Conservation (phyloP, 2,113 vertebrate species). For the Thryonomys swinderianus region DNA sequence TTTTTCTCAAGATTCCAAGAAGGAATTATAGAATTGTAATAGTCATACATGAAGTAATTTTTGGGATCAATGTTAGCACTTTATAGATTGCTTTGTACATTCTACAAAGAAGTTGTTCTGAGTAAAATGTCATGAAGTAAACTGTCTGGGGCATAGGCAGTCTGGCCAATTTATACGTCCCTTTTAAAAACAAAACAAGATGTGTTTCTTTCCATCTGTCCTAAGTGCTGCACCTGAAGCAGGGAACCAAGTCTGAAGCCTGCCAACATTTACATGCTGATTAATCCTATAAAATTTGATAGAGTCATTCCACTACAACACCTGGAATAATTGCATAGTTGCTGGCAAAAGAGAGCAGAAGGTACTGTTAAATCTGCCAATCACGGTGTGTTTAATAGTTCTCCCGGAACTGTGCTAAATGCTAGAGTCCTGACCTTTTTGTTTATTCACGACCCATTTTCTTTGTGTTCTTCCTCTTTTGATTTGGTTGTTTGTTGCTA, state of each 20-base stretch:
- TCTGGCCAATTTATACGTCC: slow-evolving; percentile 71
- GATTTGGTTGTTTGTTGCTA: slow-evolving; percentile 85
- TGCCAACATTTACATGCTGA: slow-evolving; percentile 87
- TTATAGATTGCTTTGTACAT: neutral
- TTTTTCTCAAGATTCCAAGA: slow-evolving; percentile 23
- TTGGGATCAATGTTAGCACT: slow-evolving; percentile 2
- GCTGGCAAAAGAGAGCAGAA: slow-evolving; percentile 86
- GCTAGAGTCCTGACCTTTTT: slow-evolving; percentile 80
- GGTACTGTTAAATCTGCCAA: slow-evolving; percentile 86
- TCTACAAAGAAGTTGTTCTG: slow-evolving; percentile 22
- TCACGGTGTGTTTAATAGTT: slow-evolving; percentile 85
- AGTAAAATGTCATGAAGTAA: slow-evolving; percentile 63
- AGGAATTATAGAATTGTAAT: slow-evolving; percentile 2
- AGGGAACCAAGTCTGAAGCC: slow-evolving; percentile 78
- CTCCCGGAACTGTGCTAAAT: slow-evolving; percentile 81
- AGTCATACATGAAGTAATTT: neutral
- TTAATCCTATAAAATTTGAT: slow-evolving; percentile 86
- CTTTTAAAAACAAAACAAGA: slow-evolving; percentile 76
- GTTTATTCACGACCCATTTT: slow-evolving; percentile 84
- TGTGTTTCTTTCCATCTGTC: slow-evolving; percentile 80
- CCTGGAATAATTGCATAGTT: slow-evolving; percentile 91
- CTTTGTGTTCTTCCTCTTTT: slow-evolving; percentile 77
- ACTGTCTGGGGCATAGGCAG: slow-evolving; percentile 41
- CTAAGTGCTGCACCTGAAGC: slow-evolving; percentile 85
- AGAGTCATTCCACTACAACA: slow-evolving; percentile 87